phyloP scores from a whole-genome alignment of 2,888 invertebrate genomes.

The Meghimatium bilineatum region DNA sequence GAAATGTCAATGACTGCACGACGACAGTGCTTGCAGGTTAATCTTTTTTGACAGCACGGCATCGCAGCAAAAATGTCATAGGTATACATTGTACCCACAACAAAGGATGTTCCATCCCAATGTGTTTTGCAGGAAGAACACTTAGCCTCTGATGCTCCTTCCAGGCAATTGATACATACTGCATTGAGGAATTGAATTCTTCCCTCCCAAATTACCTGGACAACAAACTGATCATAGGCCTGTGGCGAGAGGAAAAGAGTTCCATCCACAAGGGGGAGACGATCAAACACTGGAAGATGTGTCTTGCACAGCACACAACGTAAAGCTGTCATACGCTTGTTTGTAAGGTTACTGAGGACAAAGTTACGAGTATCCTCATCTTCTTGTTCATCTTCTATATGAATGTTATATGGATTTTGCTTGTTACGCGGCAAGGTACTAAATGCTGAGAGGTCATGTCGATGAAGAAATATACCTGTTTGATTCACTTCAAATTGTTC shows the following conservation, averaged over 20 bases:
- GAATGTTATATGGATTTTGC: slow-evolving; percentile 99
- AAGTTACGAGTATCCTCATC: slow-evolving; percentile 98
- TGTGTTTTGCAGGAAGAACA: slow-evolving; percentile 73
- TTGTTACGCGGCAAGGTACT: slow-evolving; percentile 89
- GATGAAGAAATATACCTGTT: slow-evolving; percentile 88
- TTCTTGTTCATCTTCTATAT: slow-evolving; percentile 93
- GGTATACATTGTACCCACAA: slow-evolving; percentile 97
- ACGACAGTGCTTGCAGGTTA: slow-evolving; percentile 95
- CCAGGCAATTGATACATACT: slow-evolving; percentile 92
- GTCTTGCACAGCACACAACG: slow-evolving; percentile 88
- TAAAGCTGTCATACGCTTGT: slow-evolving; percentile 92
- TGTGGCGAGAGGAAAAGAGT: slow-evolving; percentile 97
- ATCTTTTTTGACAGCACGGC: slow-evolving; percentile 94
- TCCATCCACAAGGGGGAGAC: slow-evolving; percentile 97
- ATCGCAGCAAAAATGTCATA: slow-evolving; percentile 98
- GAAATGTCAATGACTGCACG: slow-evolving; percentile 91
- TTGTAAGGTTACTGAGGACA: slow-evolving; percentile 94
- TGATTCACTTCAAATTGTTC: slow-evolving; percentile 59
- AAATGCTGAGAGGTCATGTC: slow-evolving; percentile 92
- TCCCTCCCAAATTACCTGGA: slow-evolving; percentile 82
- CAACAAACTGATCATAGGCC: slow-evolving; percentile 84
- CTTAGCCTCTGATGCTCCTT: slow-evolving; percentile 82
- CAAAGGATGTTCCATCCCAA: slow-evolving; percentile 89
- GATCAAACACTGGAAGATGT: slow-evolving; percentile 93
- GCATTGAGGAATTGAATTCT: slow-evolving; percentile 93